Base-by-base conservation (phyloP, 2,888 invertebrate genomes). In the Pollenia labialis region DNA sequence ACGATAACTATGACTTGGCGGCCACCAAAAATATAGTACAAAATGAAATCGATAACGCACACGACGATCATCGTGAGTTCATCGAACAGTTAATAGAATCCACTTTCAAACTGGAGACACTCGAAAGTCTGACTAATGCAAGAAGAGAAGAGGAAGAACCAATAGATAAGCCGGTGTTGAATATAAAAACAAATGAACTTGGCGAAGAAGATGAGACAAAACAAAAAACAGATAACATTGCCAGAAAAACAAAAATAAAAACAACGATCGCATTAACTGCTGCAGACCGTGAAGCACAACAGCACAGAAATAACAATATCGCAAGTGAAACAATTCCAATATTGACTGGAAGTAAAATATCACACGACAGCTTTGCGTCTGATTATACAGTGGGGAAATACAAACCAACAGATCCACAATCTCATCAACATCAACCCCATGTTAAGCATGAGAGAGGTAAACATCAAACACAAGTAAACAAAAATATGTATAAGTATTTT, bases 41-140 rank as follows among this genome's bases (percentile, higher is more conserved):
- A 48, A 68, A 58, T 56, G 48, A 40, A 9, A 64, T 54, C 68
- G 79, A 87, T 81, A 79, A 71, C 12, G 60, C 54, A 68, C 64
- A 64, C 54, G 52, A 66, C 23, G 89, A 90, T 88, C 90, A 89
- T 74, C 84, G 88, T 66, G 86, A 87, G 74, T 90, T 90, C 77
- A 89, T 90, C 79, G 90, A 90, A 81, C 84, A 88, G 50, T 88
- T 90, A 72, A 88, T 90, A 46, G 85, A 88, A 16, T 66, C 84
- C 1, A 79, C 60, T 11, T 60, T 42, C 8, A 68, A 16, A 50
- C 3, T 76, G 52, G 54, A 82, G 32, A 52, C 40, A 11, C 0
- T 62, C n/a, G 54, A 58, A 46, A 50, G 44, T 44, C 50, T 40
- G 1, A 48, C n/a, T 10, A 46, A 32, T 8, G 58, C 56, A 12